Base-by-base conservation (phyloP, 2,113 vertebrate species). In the Ophiodon elongatus region DNA sequence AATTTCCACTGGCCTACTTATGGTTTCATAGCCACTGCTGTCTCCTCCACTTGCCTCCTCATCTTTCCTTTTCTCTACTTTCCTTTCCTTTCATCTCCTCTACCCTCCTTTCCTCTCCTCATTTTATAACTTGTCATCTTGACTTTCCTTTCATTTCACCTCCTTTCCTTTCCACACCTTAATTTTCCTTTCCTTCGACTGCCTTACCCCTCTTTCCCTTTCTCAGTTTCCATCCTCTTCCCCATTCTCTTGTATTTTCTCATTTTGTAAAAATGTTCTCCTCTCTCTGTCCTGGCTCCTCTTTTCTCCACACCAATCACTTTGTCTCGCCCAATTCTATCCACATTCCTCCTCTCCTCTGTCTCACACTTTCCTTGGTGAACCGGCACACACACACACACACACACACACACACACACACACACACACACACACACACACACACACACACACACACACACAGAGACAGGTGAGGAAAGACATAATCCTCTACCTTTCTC, bases 1-100 rank as follows among this genome's bases (percentile, higher is more conserved):
- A 91, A 91, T 88, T 84, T 91, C 83, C 76, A 79, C 52, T 92
- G 92, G 87, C 92, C 92, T 92, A 93, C 91, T 93, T 94, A 77
- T 82, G 82, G 76, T 80, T 84, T 79, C 77, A 65, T 45, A 83
- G 78, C 76, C 25, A 43, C 52, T 59, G 54, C 77, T 82, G 39
- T 85, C 27, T 74, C 68, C 65, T 54, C 50, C n/a, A n/a, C n/a
- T n/a, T n/a, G 39, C 86, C 27, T 74, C 68, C 65, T 54, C 50
- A 50, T 21, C 23, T 41, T 9, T 60, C 6, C 29, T 27, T 9
- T 31, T 17, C 17, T 56, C 45, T 50, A 1, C 27, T 25, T 43
- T 1, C 47, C 47, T 50, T 50, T 21, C 47, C 47, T 50, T 2
- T 8, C 47, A 6, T 47, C 1, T n/a, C 52, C 52, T 35, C 10